Base-by-base conservation (phyloP, 2,888 invertebrate genomes). In the Adineta ricciae region DNA sequence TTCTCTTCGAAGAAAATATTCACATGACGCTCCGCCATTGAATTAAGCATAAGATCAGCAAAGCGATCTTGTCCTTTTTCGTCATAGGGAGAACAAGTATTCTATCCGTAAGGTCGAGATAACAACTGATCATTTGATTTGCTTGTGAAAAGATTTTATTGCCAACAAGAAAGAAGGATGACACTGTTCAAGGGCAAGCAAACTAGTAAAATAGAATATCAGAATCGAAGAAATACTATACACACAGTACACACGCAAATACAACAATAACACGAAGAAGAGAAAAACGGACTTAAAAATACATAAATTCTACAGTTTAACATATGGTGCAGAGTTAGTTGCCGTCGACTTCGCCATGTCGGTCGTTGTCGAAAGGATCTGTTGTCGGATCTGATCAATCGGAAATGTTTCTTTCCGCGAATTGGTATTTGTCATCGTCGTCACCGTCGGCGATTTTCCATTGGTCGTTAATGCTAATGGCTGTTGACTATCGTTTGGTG, bases 381-480 rank as follows among this genome's bases (percentile, higher is more conserved):
- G 64, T 64, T 32, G 64, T 64, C 32, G 32, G 16, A 64, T 64
- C 16, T 64, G 64, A 64, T 64, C 32, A 27, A 64, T 64, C 32
- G 64, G 64, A 64, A 64, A 64, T 19, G 27, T 64, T 32, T 64
- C 64, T 64, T 64, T 64, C 32, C 32, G 27, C 32, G 4, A 64
- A 19, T 32, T 32, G 1, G 32, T 64, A 64, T 64, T 64, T 16
- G 19, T 64, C 19, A 19, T 14, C 32, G 14, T 14, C 32, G 64
- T 27, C 19, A 19, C 3, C 32, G 14, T 14, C 32, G 64, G 11
- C 21, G 52, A 50, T 52, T 27, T 32, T 64, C 64, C 64, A 64
- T 64, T 64, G 16, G 78, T 78, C 19, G 78, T 78, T 78, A 78
- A 78, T 11, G 78, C 78, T 78, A 78, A 78, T 78, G 78, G 78